Conservation (phyloP, 2,797 vertebrate species). For the Tauraco hartlaubi region DNA sequence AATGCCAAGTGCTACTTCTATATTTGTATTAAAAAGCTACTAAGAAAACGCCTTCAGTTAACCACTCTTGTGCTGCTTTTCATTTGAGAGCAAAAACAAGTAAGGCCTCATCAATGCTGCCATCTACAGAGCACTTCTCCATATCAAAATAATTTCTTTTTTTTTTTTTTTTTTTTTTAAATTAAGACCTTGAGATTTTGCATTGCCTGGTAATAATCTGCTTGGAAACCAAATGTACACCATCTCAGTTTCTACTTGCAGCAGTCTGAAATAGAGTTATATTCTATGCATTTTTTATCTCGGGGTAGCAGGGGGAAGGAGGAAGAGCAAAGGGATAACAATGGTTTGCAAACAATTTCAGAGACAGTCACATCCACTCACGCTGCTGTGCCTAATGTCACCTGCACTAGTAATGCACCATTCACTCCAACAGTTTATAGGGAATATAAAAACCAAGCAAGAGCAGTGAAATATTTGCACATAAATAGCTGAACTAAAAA, state of each 20-base stretch:
- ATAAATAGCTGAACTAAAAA: background rate
- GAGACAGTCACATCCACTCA: background rate
- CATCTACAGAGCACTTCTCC: slow-evolving; percentile 26
- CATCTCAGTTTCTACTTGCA: background rate
- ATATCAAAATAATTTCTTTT: background rate
- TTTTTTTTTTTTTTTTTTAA: background rate
- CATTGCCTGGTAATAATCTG: background rate
- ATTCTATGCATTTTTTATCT: background rate
- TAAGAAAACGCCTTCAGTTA: background rate
- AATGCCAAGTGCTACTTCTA: background rate
- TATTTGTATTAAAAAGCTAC: background rate
- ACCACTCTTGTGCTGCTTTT: background rate
- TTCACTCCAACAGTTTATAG: background rate
- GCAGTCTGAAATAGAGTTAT: background rate
- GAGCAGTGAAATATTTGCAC: background rate
- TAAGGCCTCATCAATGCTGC: slow-evolving; percentile 56
- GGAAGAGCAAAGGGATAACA: background rate
- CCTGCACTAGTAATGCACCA: background rate
- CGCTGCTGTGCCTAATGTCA: background rate
- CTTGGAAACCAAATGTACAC: background rate
- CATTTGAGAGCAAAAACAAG: background rate
- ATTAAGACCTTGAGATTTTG: background rate
- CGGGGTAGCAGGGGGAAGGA: background rate
- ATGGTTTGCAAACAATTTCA: background rate
- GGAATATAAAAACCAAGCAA: background rate